These are phyloP conservation scores for Bombyx huttoni DNA, from an alignment of 2,888 invertebrate species.

Conservation along the genomic window DNA sequence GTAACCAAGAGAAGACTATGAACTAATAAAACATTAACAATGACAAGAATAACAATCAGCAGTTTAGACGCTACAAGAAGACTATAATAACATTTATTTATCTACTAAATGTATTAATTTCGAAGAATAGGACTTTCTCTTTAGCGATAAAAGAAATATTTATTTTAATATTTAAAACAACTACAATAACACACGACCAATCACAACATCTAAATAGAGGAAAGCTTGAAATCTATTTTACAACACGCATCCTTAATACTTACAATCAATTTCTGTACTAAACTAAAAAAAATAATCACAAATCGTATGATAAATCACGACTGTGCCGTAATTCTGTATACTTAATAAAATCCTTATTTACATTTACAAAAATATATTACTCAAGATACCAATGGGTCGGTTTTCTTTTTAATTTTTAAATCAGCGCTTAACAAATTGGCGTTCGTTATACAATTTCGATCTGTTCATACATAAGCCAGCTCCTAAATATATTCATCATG, in stretches of 20 bases:
- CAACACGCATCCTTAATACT: conserved; percentile 44
- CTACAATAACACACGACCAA: conserved; percentile 37
- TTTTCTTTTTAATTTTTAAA: conserved; percentile 32
- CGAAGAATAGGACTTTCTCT: neutral
- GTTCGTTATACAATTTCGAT: neutral
- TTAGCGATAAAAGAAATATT: neutral
- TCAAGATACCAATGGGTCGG: conserved; percentile 65
- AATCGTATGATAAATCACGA: conserved; percentile 50
- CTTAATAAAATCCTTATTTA: conserved; percentile 57
- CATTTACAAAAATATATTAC: conserved; percentile 70
- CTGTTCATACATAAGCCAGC: too few species aligned
- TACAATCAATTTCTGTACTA: conserved; percentile 30
- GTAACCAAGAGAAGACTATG: neutral
- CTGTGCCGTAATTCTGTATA: conserved; percentile 61
- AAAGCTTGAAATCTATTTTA: conserved; percentile 41
- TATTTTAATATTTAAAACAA: conserved; percentile 2
- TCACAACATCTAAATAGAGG: conserved; percentile 47
- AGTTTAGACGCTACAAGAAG: conserved; percentile 1
- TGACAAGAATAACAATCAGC: neutral
- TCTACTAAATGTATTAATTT: neutral
- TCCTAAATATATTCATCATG: too few species aligned
- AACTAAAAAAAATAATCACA: conserved; percentile 53
- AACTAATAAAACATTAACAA: neutral
- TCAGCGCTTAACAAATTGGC: conserved; percentile 49
- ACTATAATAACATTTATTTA: neutral